Evolutionary conservation across 1,140 invertebrate genomes (phyloP).

Genomic region (Drosophila bipectinata): DNA sequence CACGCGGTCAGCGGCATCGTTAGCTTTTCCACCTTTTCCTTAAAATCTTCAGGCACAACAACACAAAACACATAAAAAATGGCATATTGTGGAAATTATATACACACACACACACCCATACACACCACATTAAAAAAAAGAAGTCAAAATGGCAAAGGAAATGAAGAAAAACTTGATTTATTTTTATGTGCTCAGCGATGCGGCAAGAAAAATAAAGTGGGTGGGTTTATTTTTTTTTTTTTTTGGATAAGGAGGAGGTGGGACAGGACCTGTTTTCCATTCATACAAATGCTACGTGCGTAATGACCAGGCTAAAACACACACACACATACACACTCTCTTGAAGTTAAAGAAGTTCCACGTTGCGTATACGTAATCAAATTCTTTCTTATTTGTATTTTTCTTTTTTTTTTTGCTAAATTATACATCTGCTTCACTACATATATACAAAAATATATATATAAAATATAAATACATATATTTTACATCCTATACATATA

Average conservation of each 20-base stretch:
- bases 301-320: slow-evolving; percentile 70
- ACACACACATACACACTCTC: slow-evolving; percentile 39
- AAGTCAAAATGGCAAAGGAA: slow-evolving; percentile 63
- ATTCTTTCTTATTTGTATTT: slow-evolving; percentile 53
- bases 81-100: slow-evolving; percentile 49
- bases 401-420: slow-evolving; percentile 47
- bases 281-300: slow-evolving; percentile 79
- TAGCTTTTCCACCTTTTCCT: slow-evolving; percentile 27
- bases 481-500: neutral
- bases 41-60: neutral
- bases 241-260: neutral
- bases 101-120: slow-evolving; percentile 26
- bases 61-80: slow-evolving; percentile 52
- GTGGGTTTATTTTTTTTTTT: too few species aligned
- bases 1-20: slow-evolving; percentile 41
- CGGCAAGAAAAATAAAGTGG: slow-evolving; percentile 28
- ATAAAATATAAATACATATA: slow-evolving; percentile 4
- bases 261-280: slow-evolving; percentile 43
- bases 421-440: slow-evolving; percentile 55
- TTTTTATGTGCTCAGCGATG: slow-evolving; percentile 77
- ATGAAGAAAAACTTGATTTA: slow-evolving; percentile 82
- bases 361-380: slow-evolving; percentile 79
- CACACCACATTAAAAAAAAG: slow-evolving; percentile 14
- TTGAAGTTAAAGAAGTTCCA: slow-evolving; percentile 76
- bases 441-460: slow-evolving; percentile 15